These are phyloP conservation scores for Hirtodrosophila duncani DNA, from an alignment of 2,888 invertebrate genomes.

Conservation along the genomic window DNA sequence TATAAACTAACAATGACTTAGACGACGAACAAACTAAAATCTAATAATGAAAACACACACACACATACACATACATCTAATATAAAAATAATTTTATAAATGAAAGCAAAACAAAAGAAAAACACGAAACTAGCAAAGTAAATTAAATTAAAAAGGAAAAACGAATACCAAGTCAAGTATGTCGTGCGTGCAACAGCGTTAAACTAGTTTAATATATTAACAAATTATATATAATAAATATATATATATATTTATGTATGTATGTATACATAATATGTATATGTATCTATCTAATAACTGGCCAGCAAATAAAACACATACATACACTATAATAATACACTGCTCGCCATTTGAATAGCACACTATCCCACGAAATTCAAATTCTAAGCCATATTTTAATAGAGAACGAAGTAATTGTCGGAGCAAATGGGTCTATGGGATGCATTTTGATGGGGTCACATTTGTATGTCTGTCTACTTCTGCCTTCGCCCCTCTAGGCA, in stretches of 20 bases:
- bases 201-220: slow-evolving; percentile 65
- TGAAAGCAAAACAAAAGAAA: slow-evolving; percentile 22
- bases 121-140: slow-evolving; percentile 63
- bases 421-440: no score
- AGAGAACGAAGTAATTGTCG: no score
- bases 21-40: slow-evolving; percentile 59
- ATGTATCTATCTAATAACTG: slow-evolving; percentile 33
- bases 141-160: slow-evolving; percentile 35
- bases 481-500: no score
- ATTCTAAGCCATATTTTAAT: no score
- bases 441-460: no score
- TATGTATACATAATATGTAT: slow-evolving; percentile 29
- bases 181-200: slow-evolving; percentile 51
- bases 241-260: slow-evolving; percentile 7
- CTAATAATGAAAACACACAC: slow-evolving; percentile 33
- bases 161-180: slow-evolving; percentile 62
- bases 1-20: slow-evolving; percentile 62
- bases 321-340: slow-evolving; percentile 36
- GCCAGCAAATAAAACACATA: slow-evolving; percentile 34
- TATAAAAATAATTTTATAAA: slow-evolving; percentile 55
- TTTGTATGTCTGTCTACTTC: no score
- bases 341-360: background rate
- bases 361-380: no score
- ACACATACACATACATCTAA: slow-evolving; percentile 34
- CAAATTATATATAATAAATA: slow-evolving; percentile 43